Evolutionary conservation across 2,888 invertebrate species (phyloP).

Genomic region (Andrena chrysosceles): DNA sequence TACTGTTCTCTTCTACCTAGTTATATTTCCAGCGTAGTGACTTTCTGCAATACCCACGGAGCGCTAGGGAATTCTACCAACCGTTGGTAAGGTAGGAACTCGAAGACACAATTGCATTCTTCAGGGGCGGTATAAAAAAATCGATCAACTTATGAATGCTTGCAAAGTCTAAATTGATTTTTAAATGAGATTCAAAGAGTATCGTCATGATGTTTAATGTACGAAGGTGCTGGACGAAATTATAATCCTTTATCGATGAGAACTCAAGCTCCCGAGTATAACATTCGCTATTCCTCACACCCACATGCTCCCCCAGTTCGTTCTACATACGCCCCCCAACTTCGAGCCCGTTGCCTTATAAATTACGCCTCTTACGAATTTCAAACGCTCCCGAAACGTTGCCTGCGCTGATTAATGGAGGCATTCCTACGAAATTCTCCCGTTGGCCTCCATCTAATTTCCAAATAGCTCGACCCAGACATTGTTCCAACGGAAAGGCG

Average conservation of each 20-base stretch:
- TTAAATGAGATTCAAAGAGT: not conserved
- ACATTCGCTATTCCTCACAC: too few species aligned
- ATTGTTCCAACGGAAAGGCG: conserved; percentile 61
- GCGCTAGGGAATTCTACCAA: too few species aligned
- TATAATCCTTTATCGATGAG: not conserved
- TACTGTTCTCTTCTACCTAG: not conserved
- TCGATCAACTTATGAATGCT: too few species aligned
- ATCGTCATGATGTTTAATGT: not conserved
- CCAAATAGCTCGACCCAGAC: conserved; percentile 37
- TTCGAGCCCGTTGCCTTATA: not conserved
- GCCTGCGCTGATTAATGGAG: conserved; percentile 49
- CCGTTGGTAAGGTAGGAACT: too few species aligned
- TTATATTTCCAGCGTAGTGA: not conserved
- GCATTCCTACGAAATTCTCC: conserved; percentile 51
- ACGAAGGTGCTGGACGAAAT: not conserved
- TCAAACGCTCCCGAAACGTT: conserved; percentile 27
- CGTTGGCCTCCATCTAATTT: conserved; percentile 39
- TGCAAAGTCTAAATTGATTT: too few species aligned
- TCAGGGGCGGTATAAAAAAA: too few species aligned
- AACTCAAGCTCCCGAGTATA: not conserved
- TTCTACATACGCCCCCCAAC: not conserved
- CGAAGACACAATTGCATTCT: too few species aligned
- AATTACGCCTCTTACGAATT: conserved; percentile 44
- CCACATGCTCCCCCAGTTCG: not conserved
- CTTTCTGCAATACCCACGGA: not conserved